These are phyloP conservation scores for Cephus spinipes DNA, from an alignment of 2,888 invertebrate species.

Conservation along the genomic window DNA sequence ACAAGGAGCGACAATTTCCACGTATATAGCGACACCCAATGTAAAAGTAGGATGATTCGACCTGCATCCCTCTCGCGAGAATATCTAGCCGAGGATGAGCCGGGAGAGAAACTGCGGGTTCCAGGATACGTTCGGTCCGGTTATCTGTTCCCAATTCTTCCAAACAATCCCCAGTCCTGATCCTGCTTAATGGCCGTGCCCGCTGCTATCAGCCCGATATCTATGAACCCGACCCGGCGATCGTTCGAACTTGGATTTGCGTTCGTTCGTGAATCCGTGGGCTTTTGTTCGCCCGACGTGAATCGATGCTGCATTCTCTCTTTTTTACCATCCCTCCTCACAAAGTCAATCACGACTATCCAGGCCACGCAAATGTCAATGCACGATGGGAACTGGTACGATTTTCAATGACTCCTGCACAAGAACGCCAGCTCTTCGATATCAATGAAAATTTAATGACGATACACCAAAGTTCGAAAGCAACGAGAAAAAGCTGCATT, in stretches of 20 bases:
- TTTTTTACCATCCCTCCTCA: slow-evolving; percentile 5
- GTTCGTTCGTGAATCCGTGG: slow-evolving; percentile 44
- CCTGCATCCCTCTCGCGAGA: not conserved
- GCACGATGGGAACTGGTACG: not conserved
- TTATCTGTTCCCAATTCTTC: slow-evolving; percentile 49
- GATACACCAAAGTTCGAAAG: not conserved
- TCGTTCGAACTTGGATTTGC: slow-evolving; percentile 49
- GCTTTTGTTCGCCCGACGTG: slow-evolving; percentile 44
- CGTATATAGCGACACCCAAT: not conserved
- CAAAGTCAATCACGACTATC: not conserved
- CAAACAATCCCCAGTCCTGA: slow-evolving; percentile 45
- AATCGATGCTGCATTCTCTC: slow-evolving; percentile 7
- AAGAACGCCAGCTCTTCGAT: not conserved
- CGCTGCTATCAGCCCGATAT: slow-evolving; percentile 35
- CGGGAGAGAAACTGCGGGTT: slow-evolving; percentile 18
- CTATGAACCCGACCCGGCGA: slow-evolving; percentile 34
- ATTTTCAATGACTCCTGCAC: not conserved
- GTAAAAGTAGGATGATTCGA: not conserved
- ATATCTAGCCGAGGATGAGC: slow-evolving; percentile 11
- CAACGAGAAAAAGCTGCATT: not conserved
- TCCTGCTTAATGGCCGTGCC: slow-evolving; percentile 50
- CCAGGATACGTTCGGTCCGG: slow-evolving; percentile 36
- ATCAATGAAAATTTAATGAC: not conserved
- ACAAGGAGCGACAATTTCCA: not conserved
- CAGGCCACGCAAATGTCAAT: not conserved